Evolutionary conservation across 2,797 vertebrate genomes (phyloP).

Genomic region (Sebastes kiyomatsui): DNA sequence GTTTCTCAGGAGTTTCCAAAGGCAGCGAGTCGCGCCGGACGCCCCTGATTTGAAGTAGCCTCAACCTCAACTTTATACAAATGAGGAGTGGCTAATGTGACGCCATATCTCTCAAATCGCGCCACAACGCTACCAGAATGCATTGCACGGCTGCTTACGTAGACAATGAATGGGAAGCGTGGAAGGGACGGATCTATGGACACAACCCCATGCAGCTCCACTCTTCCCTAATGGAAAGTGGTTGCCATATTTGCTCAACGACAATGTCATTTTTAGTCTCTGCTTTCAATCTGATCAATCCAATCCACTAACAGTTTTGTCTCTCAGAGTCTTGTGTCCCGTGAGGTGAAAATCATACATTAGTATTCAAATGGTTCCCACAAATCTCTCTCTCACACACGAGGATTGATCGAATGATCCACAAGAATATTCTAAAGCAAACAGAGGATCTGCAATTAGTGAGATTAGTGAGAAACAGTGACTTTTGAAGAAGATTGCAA

Average conservation of each 20-base stretch:
- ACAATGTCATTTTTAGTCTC: not conserved
- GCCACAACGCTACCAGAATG: too few relatives aligned
- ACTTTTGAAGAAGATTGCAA: not conserved
- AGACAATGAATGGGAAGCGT: too few relatives aligned
- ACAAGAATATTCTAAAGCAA: conserved; percentile 61
- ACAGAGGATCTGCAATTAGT: not conserved
- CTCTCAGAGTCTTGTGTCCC: conserved; percentile 25
- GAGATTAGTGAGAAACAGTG: not conserved
- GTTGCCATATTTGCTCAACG: not conserved
- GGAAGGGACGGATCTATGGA: too few relatives aligned
- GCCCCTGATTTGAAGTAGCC: too few relatives aligned
- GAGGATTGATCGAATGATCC: conserved; percentile 66
- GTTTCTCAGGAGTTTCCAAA: too few relatives aligned
- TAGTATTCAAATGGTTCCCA: conserved; percentile 56
- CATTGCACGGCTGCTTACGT: too few relatives aligned
- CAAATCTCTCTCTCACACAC: conserved; percentile 53
- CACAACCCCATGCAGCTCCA: too few relatives aligned
- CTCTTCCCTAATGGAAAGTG: too few relatives aligned
- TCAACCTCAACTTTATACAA: too few relatives aligned
- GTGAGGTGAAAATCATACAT: conserved; percentile 45
- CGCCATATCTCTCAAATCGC: fast-evolving
- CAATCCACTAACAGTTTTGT: conserved; percentile 26
- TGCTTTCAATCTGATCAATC: not conserved
- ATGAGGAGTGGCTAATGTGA: too few relatives aligned
- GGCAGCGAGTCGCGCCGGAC: too few relatives aligned